Base-by-base conservation (phyloP, 2,797 vertebrate species). In the Peromyscus nudipes region DNA sequence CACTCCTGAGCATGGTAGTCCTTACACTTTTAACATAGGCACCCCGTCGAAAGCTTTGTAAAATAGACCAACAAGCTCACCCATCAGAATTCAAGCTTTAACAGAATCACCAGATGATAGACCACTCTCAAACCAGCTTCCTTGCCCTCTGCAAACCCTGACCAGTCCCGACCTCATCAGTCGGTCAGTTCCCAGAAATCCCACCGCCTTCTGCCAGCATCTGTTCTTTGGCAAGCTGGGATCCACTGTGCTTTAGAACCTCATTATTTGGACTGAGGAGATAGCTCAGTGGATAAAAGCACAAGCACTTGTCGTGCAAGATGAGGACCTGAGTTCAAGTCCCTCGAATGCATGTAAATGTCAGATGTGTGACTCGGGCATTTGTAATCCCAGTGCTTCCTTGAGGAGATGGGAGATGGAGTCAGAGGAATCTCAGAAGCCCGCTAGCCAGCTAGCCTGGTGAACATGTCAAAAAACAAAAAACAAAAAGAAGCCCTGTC, bases 151-250 rank as follows among this genome's bases (percentile, higher is more conserved):
- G 65, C 23, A 49, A 77, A 40, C 29, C 46, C 71, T 73, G 76
- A 27, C 49, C 77, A 1, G 1, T 2, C 14, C 14, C 8, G 0
- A 0, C 65, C 49, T 75, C 1, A 0, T 13, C 52, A 65, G 7
- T 77, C 62, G 73, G 40, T 46, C 75, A 5, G 3, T 83, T 43
- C 49, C 65, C n/a, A 6, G 77, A 52, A 43, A 19, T 84, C 46
- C 55, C 29, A 8, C 3, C 17, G 49, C 16, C 49, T 77, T 76
- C 80, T 34, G 8, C 40, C 73, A 82, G 11, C 37, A 21, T 9
- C 37, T 67, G 55, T 67, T 25, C 21, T 62, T 85, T 29, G n/a
- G 21, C 23, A 77, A 89, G 64, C 46, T 40, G 23, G 13, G 40
- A 64, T 21, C 55, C 29, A 27, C 25, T n/a, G 25, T 76, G 29